phyloP scores from a whole-genome alignment of 2,113 vertebrate species.

The Forbesichthys papilliferus region DNA sequence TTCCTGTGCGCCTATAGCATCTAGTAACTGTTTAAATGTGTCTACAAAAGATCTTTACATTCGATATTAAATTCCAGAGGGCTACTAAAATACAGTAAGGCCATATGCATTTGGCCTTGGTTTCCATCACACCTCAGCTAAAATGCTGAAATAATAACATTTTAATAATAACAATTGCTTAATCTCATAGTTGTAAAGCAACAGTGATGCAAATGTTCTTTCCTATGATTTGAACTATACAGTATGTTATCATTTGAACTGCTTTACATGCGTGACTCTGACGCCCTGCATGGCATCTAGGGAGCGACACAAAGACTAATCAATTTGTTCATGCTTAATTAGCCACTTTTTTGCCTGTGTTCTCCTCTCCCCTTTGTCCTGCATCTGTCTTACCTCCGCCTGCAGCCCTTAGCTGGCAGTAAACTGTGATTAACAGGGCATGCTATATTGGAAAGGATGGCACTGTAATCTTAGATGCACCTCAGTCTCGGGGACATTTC shows the following conservation, averaged over 20 bases:
- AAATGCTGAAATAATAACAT: conserved; percentile 15
- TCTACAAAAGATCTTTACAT: conserved; percentile 43
- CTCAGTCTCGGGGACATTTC: conserved; percentile 17
- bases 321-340: conserved; percentile 55
- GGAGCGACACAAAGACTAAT: conserved; percentile 51
- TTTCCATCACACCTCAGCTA: conserved; percentile 29
- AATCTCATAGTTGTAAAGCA: conserved; percentile 16
- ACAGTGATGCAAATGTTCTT: too few relatives aligned
- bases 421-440: conserved; percentile 61
- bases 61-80: conserved; percentile 43
- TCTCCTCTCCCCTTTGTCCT: conserved; percentile 19
- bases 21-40: conserved; percentile 27
- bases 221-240: too few relatives aligned
- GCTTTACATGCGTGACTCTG: conserved; percentile 17
- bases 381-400: conserved; percentile 42
- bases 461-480: conserved; percentile 33
- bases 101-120: conserved; percentile 39
- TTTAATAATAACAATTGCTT: background rate
- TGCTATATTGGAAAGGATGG: conserved; percentile 38
- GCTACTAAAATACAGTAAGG: conserved; percentile 52
- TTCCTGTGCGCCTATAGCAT: conserved; percentile 9
- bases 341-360: conserved; percentile 41
- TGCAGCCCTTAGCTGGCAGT: conserved; percentile 27
- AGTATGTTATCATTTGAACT: conserved; percentile 16
- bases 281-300: conserved; percentile 17